phyloP scores from a whole-genome alignment of 2,888 invertebrate genomes.

The Drosophila differens region DNA sequence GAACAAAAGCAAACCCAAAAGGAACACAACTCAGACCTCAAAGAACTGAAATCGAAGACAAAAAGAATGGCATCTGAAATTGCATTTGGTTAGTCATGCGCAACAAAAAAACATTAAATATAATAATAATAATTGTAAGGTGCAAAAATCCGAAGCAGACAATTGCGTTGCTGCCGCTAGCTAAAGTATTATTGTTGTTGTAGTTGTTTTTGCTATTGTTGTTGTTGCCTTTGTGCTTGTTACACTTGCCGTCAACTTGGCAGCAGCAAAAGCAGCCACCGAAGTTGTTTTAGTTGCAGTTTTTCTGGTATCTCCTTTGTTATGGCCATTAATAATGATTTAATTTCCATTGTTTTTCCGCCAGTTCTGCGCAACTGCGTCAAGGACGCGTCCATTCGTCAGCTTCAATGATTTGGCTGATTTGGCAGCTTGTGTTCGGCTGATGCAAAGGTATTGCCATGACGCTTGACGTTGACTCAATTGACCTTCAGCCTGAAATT shows the following conservation, averaged over 20 bases:
- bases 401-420: constrained; percentile 57
- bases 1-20: constrained; percentile 53
- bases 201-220: constrained; percentile 9
- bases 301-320: constrained; percentile 53
- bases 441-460: constrained; percentile 11
- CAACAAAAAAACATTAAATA: constrained; percentile 34
- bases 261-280: constrained; percentile 25
- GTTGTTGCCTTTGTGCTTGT: constrained; percentile 40
- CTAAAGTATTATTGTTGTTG: constrained; percentile 2
- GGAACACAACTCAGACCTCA: constrained; percentile 40
- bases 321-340: constrained; percentile 70
- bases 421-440: constrained; percentile 19
- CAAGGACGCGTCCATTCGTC: constrained; percentile 67
- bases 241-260: constrained; percentile 72
- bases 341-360: constrained; percentile 74
- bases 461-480: constrained; percentile 38
- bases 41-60: constrained; percentile 43
- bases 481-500: constrained; percentile 40
- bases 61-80: constrained; percentile 78
- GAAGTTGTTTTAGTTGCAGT: constrained; percentile 28
- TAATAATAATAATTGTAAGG: constrained; percentile 60
- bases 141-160: constrained; percentile 40
- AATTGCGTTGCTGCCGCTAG: constrained; percentile 37
- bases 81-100: constrained; percentile 82
- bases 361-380: constrained; percentile 45